Percentiles rank a stretch among this genome's conserved stretches.
Evolutionary conservation across 2,113 vertebrate genomes (phyloP).

Genomic region (Nothoprocta perdicaria): DNA sequence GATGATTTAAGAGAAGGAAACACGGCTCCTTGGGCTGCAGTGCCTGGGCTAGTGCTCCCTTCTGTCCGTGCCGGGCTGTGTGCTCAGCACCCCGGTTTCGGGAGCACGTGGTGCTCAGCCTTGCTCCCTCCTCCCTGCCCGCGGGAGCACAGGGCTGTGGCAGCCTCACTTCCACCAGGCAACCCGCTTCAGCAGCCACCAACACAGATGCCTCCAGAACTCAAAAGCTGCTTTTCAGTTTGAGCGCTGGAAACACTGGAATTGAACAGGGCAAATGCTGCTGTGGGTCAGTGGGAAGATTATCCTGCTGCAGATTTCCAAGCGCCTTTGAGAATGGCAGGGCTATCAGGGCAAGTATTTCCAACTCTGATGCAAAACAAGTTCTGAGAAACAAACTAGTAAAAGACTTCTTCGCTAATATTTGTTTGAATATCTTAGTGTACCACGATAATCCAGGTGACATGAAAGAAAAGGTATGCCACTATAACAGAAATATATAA

Average conservation of each 20-base stretch:
- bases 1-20: neutral
- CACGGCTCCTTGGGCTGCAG: neutral
- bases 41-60: too few relatives aligned
- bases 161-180: neutral
- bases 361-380: neutral
- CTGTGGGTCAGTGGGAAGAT: neutral
- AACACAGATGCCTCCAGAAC: neutral
- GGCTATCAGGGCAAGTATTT: neutral
- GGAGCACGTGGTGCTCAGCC: accelerated
- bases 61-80: too few relatives aligned
- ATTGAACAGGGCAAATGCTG: neutral
- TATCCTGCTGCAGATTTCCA: neutral
- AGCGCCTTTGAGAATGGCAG: neutral
- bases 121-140: neutral
- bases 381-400: neutral
- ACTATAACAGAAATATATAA: neutral
- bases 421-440: neutral
- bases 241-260: neutral
- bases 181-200: neutral
- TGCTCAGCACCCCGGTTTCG: too few relatives aligned
- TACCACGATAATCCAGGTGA: neutral
- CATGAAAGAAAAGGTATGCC: neutral
- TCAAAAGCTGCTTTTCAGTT: neutral
- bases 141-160: neutral
- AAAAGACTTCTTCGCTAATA: neutral